These are phyloP conservation scores for Siniperca scherzeri DNA, from an alignment of 2,797 vertebrate genomes.

Conservation along the genomic window DNA sequence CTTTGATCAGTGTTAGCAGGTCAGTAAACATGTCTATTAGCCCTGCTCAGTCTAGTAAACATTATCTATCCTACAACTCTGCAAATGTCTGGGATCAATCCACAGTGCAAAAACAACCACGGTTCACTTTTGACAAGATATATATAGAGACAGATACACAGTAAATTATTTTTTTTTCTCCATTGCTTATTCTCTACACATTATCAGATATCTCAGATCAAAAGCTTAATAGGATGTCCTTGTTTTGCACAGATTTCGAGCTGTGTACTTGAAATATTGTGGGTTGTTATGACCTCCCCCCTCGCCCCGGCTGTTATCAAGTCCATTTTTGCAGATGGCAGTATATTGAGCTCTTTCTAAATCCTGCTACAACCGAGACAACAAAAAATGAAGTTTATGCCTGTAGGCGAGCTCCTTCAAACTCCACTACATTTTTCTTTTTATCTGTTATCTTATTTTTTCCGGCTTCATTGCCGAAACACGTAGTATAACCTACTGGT, in stretches of 20 bases:
- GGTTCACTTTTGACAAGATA: neutral
- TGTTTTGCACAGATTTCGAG: neutral
- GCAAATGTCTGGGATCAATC: neutral
- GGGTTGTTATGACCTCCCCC: neutral
- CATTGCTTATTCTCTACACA: neutral
- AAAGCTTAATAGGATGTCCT: no score
- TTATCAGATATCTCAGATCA: neutral
- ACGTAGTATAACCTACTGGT: no score
- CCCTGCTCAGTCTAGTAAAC: neutral
- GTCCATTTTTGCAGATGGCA: neutral
- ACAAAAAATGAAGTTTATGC: neutral
- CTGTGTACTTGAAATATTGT: neutral
- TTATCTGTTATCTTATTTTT: no score
- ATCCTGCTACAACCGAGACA: neutral
- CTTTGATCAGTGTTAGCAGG: constrained; percentile 45
- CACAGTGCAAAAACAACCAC: neutral
- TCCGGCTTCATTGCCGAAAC: no score
- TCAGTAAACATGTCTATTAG: constrained; percentile 44
- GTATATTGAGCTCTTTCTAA: neutral
- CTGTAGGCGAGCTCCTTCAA: no score
- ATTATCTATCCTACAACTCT: neutral
- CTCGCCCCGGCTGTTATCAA: neutral
- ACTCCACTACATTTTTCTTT: no score
- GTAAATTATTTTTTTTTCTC: neutral
- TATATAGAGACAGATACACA: neutral